Base-by-base conservation (phyloP, 2,888 invertebrate species). In the Eupelmus urozonus region DNA sequence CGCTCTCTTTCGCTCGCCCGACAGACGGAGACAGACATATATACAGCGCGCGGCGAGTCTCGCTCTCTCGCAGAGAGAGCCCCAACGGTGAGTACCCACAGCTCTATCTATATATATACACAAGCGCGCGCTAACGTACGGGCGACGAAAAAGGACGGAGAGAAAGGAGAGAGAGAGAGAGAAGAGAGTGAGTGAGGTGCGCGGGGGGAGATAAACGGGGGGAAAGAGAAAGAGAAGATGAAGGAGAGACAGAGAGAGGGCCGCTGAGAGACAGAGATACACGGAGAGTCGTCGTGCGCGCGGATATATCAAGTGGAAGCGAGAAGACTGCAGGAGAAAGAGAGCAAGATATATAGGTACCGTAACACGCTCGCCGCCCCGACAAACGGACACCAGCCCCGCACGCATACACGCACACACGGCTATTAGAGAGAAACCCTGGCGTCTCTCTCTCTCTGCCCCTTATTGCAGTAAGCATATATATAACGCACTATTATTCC, bases 11-110 rank as follows among this genome's bases (percentile, higher is more conserved):
- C 73, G 20, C 40, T 57, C 13, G 18, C 7, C 29, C 59, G 49
- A 40, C 65, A 66, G 69, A 69, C 60, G 70, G 66, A 67, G 62
- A 80, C 34, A 67, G 71, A 77, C 49, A n/a, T 71, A 80, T 40
- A 73, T 45, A 75, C 29, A 70, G 51, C 71, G 65, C n/a, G 45
- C 2, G 13, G 45, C 16, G 45, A 13, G 45, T 45, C 13, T 45
- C 45, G 45, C 45, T 16, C 45, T 34, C 34, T 34, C 9, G 34
- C 9, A 34, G 3, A 34, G 3, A 34, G 34, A 34, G 34, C 3
- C 9, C 3, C 34, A 5, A 34, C 9, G 5, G 34, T 34, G 9
- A 3, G 9, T 34, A 9, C 34, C 34, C 34, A 55, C 9, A 5
- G 34, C 34, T 34, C 34, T 34, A 3, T 34, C 34, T 34, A 34